Evolutionary conservation across 2,888 invertebrate species (phyloP).

Genomic region (Troides oblongomaculatus): DNA sequence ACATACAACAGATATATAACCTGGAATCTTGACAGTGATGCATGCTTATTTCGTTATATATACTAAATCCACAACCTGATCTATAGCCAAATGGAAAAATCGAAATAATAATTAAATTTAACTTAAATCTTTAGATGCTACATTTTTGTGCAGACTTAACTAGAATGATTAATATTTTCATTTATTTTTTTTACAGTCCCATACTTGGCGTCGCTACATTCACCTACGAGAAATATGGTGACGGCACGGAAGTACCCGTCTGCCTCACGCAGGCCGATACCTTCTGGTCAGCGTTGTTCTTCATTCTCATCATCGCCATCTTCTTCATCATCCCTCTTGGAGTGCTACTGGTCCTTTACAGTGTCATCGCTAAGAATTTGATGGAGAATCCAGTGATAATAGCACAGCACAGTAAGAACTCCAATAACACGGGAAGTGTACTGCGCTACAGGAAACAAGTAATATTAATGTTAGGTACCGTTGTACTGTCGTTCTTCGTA

Average conservation of each 20-base stretch:
- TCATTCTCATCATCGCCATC: constrained; percentile 87
- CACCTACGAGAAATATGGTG: constrained; percentile 85
- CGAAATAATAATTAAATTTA: too few relatives aligned
- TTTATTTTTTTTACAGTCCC: constrained; percentile 82
- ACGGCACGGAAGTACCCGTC: constrained; percentile 85
- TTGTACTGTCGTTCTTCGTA: constrained; percentile 93
- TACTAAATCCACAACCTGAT: too few relatives aligned
- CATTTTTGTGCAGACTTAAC: too few relatives aligned
- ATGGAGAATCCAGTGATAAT: constrained; percentile 89
- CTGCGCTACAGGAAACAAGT: constrained; percentile 89
- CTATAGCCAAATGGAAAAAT: too few relatives aligned
- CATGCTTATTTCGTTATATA: too few relatives aligned
- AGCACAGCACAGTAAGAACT: constrained; percentile 78
- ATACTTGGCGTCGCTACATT: constrained; percentile 90
- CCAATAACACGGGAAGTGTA: constrained; percentile 75
- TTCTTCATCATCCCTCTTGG: constrained; percentile 93
- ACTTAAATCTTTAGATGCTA: too few relatives aligned
- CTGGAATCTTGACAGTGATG: too few relatives aligned
- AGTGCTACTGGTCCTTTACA: constrained; percentile 89
- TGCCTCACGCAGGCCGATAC: constrained; percentile 90
- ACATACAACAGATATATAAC: too few relatives aligned
- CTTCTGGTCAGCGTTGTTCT: constrained; percentile 89
- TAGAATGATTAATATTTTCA: background rate
- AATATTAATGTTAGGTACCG: constrained; percentile 93
- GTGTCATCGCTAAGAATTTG: constrained; percentile 90